Base-by-base conservation (phyloP, 2,113 vertebrate species). In the Passer montanus region DNA sequence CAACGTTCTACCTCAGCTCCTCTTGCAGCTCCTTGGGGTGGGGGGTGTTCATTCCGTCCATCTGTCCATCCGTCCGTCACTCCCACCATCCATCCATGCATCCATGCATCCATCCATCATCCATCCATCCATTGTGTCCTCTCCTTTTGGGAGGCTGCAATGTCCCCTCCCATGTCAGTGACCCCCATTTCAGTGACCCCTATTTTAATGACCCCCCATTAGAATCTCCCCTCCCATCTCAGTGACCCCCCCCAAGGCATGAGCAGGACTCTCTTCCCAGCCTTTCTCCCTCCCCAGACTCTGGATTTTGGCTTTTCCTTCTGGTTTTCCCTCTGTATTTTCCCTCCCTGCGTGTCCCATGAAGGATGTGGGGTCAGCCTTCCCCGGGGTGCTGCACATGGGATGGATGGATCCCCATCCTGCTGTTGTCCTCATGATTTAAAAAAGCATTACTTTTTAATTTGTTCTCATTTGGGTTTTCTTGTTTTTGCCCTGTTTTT, bases 401-500 rank as follows among this genome's bases (percentile, higher is more conserved):
- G 50, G 67, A 67, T 77, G 68, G 80, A 85, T 90, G 70, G 18
- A 26, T 24, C 37, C 33, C 15, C 31, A 2, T 74, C 66, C 74
- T 1, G 0, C 79, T 70, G 55, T 30, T 46, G 55, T 73, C 77
- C 10, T n/a, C 21, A 37, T 81, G 56, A 81, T 95, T 94, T 84
- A 76, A 75, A 83, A 75, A 93, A 89, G 7, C 33, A 64, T 81
- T 74, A 37, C 87, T 89, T 94, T 70, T 73, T 66, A 76, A 89
- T 94, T 92, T 75, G 68, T 50, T 79, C 90, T 93, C 56, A 11
- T 91, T 94, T 95, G 46, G 47, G 17, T 67, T 90, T 81, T 78
- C 59, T 66, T 66, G 77, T 76, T 94, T 86, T 68, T 31, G 10
- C 18, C 22, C 58, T 37, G 15, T 74, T 39, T 83, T 85, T 77